phyloP scores from a whole-genome alignment of 2,888 invertebrate species.

The Brachyptera putata region DNA sequence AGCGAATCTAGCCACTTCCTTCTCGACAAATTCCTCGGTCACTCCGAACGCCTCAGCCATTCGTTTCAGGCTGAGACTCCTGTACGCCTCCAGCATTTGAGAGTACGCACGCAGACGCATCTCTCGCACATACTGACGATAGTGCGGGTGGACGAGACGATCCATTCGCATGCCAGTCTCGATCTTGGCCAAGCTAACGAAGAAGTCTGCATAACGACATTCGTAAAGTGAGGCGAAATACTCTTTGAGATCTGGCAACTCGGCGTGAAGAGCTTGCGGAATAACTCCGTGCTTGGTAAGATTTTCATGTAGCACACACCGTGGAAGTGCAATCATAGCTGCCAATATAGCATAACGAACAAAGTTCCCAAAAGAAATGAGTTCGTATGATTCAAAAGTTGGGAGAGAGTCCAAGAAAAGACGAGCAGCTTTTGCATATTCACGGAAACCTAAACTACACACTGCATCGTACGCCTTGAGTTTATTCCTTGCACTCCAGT shows the following conservation, averaged over 20 bases:
- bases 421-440: conserved; percentile 91
- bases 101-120: conserved; percentile 96
- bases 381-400: conserved; percentile 97
- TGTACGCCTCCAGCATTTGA: conserved; percentile 93
- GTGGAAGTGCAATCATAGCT: conserved; percentile 54
- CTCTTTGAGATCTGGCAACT: conserved; percentile 58
- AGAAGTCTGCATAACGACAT: conserved; percentile 90
- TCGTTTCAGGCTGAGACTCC: conserved; percentile 90
- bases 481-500: conserved; percentile 97
- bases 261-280: conserved; percentile 68
- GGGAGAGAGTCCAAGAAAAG: conserved; percentile 97
- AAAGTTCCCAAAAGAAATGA: conserved; percentile 92
- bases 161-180: conserved; percentile 85
- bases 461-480: conserved; percentile 96
- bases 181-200: conserved; percentile 66
- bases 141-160: conserved; percentile 89
- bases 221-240: conserved; percentile 80
- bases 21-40: conserved; percentile 87
- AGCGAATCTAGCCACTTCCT: conserved; percentile 72
- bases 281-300: conserved; percentile 60
- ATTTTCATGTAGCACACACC: conserved; percentile 53
- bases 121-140: conserved; percentile 93
- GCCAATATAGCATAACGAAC: conserved; percentile 56
- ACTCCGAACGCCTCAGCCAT: conserved; percentile 97
- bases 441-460: conserved; percentile 91